Evolutionary conservation across 2,797 vertebrate species (phyloP).

Genomic region (Scyliorhinus canicula): DNA sequence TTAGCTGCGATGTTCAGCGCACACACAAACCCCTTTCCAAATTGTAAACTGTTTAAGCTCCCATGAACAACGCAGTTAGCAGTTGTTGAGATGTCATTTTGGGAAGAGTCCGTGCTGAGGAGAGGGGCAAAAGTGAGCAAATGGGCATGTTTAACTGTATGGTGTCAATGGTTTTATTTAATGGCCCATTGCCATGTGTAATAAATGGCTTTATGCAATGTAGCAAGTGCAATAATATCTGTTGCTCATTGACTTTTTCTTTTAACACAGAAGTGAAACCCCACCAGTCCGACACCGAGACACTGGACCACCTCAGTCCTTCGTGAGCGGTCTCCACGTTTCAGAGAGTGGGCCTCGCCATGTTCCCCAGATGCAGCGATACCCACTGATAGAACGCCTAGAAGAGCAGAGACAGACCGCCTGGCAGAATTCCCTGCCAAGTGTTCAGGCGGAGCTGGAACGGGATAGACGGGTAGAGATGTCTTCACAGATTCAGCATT

Average conservation of each 20-base stretch:
- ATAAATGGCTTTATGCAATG: background rate
- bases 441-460: background rate
- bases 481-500: background rate
- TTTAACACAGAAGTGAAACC: slow-evolving; percentile 72
- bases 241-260: background rate
- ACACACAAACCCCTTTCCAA: background rate
- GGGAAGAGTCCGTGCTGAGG: background rate
- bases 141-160: background rate
- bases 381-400: slow-evolving; percentile 65
- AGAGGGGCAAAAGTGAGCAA: background rate
- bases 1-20: background rate
- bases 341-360: slow-evolving; percentile 55
- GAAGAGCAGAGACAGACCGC: slow-evolving; percentile 43
- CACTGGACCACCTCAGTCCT: slow-evolving; percentile 56
- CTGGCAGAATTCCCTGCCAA: slow-evolving; percentile 45
- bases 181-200: background rate
- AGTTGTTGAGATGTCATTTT: background rate
- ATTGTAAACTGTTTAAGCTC: background rate
- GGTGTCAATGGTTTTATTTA: background rate
- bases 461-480: background rate
- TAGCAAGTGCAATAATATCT: background rate
- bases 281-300: slow-evolving; percentile 72
- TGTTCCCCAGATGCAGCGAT: slow-evolving; percentile 54
- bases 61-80: background rate
- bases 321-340: slow-evolving; percentile 62